Evolutionary conservation across 2,113 vertebrate species (phyloP), one percentile per base, ranked within the genome.

Genomic region (Calyptommatus sinebrachiatus): DNA sequence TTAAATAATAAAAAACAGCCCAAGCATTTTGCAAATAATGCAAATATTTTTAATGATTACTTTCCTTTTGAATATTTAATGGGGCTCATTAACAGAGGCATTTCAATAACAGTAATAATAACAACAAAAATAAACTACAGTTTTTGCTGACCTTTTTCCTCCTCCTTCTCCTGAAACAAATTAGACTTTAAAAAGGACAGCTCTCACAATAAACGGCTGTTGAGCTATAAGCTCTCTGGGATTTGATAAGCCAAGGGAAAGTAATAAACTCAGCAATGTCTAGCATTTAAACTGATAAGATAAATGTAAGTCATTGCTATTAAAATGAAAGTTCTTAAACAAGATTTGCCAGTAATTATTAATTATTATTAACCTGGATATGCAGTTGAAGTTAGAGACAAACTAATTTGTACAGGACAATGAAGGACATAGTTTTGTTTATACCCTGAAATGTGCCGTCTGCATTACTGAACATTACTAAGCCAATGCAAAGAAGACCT

Each of bases 251-350:
- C 24, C 73, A 77, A 10, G 2, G 61, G 16, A 11, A 81, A 29
- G 12, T 57, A 77, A 76, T 68, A 74, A 84, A 73, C 12, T 79
- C 48, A 80, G 53, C 81, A 85, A 83, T 14, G 1, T 78, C 69
- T 84, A 83, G 8, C 22, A 24, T 85, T 77, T 82, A 84, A 22
- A 72, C 35, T 5, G 35, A 10, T 70, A 63, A 78, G 63, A 80
- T 77, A 76, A 83, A 84, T 63, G 1, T 29, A 63, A 76, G 66
- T 79, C 74, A 21, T 66, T 31, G 12, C 0, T 78, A 41, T 66
- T 77, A 77, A 71, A 29, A 76, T 41, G 46, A 0, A 22, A 83
- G 50, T 35, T n/a, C 75, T 67, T 78, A 78, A 77, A n/a, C 18
- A 81, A 9, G 11, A 78, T 67, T 76, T 48, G 0, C 50, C 29